Evolutionary conservation across 2,888 invertebrate species (phyloP).

Genomic region (Drosophila testacea): DNA sequence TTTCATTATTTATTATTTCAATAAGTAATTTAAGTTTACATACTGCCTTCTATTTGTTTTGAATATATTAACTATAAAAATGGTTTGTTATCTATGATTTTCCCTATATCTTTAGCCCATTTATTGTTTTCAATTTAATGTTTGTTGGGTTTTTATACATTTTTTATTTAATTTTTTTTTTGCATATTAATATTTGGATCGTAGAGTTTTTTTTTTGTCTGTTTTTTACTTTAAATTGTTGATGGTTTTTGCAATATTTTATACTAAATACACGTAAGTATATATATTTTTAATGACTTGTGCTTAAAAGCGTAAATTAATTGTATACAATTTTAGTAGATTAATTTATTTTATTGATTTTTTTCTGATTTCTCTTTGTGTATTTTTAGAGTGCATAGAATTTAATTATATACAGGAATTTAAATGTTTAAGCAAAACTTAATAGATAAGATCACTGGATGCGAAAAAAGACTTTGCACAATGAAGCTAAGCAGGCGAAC

Average conservation of each 20-base stretch:
- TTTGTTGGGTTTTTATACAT: constrained; percentile 22
- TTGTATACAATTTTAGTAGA: constrained; percentile 53
- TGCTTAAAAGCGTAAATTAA: constrained; percentile 67
- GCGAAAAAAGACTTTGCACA: constrained; percentile 53
- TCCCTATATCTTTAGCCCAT: constrained; percentile 14
- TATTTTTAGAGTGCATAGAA: constrained; percentile 23
- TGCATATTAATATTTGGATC: constrained; percentile 35
- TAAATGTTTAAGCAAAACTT: constrained; percentile 66
- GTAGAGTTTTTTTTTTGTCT: constrained; percentile 17
- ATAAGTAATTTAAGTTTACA: constrained; percentile 59
- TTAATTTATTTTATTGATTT: constrained; percentile 23
- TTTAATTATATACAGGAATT: constrained; percentile 63
- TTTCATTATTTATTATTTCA: constrained; percentile 50
- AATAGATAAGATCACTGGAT: constrained; percentile 83
- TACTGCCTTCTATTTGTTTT: constrained; percentile 29
- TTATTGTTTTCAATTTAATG: constrained; percentile 20
- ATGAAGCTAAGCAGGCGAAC: constrained; percentile 4
- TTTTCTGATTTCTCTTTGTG: constrained; percentile 6
- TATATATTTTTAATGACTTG: constrained; percentile 74
- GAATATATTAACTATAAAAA: constrained; percentile 65
- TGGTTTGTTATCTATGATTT: constrained; percentile 22
- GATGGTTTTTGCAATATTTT: constrained; percentile 37
- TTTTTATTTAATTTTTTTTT: constrained; percentile 9
- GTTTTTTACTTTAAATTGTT: constrained; percentile 9
- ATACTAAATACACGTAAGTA: constrained; percentile 56